These are phyloP conservation scores for Lymantria dispar DNA, from an alignment of 2,888 invertebrate genomes.

Conservation along the genomic window DNA sequence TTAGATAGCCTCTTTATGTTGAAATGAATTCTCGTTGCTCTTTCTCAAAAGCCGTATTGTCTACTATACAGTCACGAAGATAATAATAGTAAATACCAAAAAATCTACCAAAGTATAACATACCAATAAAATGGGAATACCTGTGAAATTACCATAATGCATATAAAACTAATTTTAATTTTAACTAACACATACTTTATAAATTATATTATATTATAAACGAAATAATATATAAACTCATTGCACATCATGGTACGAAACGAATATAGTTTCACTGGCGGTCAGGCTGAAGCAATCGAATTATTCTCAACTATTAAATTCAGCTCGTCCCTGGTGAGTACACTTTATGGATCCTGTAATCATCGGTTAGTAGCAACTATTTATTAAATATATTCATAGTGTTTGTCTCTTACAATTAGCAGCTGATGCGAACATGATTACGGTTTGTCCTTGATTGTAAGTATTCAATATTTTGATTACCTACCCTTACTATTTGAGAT, in stretches of 20 bases:
- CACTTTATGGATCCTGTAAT: constrained; percentile 50
- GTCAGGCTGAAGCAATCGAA: constrained; percentile 69
- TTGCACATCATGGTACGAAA: constrained; percentile 45
- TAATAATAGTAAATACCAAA: too few species aligned
- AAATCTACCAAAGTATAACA: too few species aligned
- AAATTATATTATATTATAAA: too few species aligned
- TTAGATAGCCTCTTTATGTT: too few species aligned
- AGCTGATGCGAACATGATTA: background rate
- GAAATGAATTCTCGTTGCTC: too few species aligned
- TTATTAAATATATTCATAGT: constrained; percentile 35
- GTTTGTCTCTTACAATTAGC: constrained; percentile 4
- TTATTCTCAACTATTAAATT: constrained; percentile 70
- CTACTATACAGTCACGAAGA: too few species aligned
- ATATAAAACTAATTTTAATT: too few species aligned
- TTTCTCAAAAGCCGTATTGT: too few species aligned
- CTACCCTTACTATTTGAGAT: background rate
- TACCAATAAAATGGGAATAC: too few species aligned
- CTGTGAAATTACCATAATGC: too few species aligned
- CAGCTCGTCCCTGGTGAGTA: constrained; percentile 39
- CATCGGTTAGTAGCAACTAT: constrained; percentile 37
- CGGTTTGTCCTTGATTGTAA: background rate
- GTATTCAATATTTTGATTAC: background rate
- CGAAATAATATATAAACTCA: too few species aligned
- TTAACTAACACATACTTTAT: too few species aligned
- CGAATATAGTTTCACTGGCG: constrained; percentile 66